Evolutionary conservation across 1,140 invertebrate genomes (phyloP).

Genomic region (Leguminivora glycinivorella): DNA sequence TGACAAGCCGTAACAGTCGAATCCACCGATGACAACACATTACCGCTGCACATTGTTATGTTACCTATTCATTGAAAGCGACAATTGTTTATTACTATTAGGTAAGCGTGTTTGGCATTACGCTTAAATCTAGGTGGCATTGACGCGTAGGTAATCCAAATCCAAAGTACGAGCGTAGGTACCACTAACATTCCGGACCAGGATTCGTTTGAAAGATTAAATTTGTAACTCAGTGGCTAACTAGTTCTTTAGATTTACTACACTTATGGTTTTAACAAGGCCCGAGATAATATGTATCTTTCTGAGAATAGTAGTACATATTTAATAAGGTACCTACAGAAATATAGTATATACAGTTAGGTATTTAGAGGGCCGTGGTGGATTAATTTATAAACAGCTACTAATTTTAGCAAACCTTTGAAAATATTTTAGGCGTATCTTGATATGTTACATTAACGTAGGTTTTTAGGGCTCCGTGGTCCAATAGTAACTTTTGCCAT

Average conservation of each 20-base stretch:
- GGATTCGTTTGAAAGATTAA: not conserved
- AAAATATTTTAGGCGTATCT: too few species aligned
- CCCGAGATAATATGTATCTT: not conserved
- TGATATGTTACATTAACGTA: too few species aligned
- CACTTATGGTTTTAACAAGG: not conserved
- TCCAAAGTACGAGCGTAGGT: not conserved
- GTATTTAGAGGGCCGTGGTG: not conserved
- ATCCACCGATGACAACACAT: not conserved
- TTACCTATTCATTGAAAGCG: not conserved
- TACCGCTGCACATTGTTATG: not conserved
- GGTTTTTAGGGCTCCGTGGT: too few species aligned
- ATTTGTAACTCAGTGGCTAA: not conserved
- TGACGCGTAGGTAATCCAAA: not conserved
- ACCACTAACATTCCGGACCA: not conserved
- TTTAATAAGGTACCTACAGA: slow-evolving; percentile 3
- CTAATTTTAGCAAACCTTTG: too few species aligned
- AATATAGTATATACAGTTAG: not conserved
- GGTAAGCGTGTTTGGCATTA: slow-evolving; percentile 1
- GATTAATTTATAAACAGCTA: too few species aligned
- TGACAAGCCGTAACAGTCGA: not conserved
- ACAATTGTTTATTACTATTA: slow-evolving; percentile 10
- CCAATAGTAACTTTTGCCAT: too few species aligned
- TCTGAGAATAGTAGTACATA: slow-evolving; percentile 6
- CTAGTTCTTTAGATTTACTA: not conserved
- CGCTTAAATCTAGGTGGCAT: slow-evolving; percentile 1